These are phyloP conservation scores for Pimpla rufipes DNA, from an alignment of 2,888 invertebrate species.

Conservation along the genomic window DNA sequence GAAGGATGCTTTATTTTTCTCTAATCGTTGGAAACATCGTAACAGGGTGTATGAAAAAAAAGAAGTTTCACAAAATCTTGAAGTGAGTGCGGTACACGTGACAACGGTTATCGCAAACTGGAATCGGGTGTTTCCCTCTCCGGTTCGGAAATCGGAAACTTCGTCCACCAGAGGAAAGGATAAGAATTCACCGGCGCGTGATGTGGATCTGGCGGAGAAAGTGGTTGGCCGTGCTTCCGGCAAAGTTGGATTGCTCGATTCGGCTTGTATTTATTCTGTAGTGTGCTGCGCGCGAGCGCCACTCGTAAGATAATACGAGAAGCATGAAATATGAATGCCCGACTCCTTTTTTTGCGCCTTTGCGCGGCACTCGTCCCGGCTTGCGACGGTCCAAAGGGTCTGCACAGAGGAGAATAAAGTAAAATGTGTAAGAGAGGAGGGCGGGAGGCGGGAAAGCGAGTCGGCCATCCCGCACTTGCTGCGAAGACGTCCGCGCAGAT, in stretches of 20 bases:
- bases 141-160: constrained; percentile 61
- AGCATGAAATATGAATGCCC: constrained; percentile 71
- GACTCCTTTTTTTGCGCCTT: constrained; percentile 57
- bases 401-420: constrained; percentile 52
- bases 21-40: not conserved
- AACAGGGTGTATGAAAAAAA: no score
- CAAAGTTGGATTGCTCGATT: constrained; percentile 71
- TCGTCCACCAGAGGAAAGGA: constrained; percentile 69
- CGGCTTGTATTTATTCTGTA: constrained; percentile 72
- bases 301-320: constrained; percentile 69
- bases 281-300: constrained; percentile 44
- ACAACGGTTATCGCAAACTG: constrained; percentile 47
- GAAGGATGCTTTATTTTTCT: not conserved
- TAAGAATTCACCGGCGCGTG: constrained; percentile 56
- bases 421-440: constrained; percentile 54
- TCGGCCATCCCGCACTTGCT: constrained; percentile 28
- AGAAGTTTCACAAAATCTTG: constrained; percentile 47
- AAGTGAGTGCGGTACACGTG: constrained; percentile 57
- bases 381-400: constrained; percentile 27
- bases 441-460: constrained; percentile 4
- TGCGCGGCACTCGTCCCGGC: constrained; percentile 65
- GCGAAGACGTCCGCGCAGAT: not conserved
- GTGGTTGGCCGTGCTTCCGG: constrained; percentile 32
- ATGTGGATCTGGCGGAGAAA: constrained; percentile 54
- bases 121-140: constrained; percentile 60